phyloP scores from a whole-genome alignment of 2,113 vertebrate genomes.

The Ciconia boyciana region DNA sequence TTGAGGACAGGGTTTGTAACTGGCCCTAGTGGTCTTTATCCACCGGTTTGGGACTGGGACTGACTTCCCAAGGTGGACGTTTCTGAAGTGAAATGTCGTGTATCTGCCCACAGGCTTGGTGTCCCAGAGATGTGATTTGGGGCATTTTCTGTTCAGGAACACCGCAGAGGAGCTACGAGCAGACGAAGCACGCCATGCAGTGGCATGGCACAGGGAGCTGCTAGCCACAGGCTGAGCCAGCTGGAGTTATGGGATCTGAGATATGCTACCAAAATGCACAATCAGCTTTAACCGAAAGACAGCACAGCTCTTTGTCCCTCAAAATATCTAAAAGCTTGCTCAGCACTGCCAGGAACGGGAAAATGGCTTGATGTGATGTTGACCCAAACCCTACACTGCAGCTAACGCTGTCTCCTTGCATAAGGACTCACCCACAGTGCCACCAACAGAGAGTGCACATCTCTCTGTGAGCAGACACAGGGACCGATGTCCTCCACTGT shows the following conservation, averaged over 20 bases:
- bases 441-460: too few species aligned
- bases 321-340: background rate
- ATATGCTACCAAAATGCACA: background rate
- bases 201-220: background rate
- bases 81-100: background rate
- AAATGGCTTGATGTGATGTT: background rate
- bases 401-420: background rate
- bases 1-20: background rate
- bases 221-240: background rate
- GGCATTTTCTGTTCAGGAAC: background rate
- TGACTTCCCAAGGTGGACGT: background rate
- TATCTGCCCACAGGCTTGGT: background rate
- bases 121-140: background rate
- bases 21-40: background rate
- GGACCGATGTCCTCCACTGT: accelerated
- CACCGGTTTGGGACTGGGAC: background rate
- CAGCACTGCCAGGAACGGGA: background rate
- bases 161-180: background rate
- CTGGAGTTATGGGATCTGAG: background rate
- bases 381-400: background rate
- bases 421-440: background rate
- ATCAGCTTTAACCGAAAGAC: background rate
- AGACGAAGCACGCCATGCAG: background rate
- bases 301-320: background rate
- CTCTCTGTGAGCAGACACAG: background rate